Base-by-base conservation (phyloP, 2,888 invertebrate genomes). In the Tipula helvola region DNA sequence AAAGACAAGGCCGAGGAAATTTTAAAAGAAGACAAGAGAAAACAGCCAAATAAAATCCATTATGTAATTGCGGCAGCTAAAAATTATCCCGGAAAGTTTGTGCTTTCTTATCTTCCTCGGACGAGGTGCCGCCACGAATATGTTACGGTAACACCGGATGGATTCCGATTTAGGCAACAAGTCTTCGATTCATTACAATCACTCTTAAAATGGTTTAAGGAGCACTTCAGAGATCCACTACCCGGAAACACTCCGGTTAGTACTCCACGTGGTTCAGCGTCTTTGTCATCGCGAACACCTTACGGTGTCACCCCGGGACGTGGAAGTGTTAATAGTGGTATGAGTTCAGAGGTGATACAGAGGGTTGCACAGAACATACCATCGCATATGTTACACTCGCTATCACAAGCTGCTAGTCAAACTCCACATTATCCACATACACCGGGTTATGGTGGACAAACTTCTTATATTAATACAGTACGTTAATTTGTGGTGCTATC, bases 191-290 rank as follows among this genome's bases (percentile, higher is more conserved):
- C 96, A 1, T 88, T 92, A 0, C 91, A 90, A 88, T 93, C 94
- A 12, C 90, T 99, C 87, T 94, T 99, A 89, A 95, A 96, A 87
- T 99, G 99, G 99, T 99, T 99, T 92, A 99, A 99, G 90, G 97
- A 98, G 91, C 98, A 99, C 91, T 99, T 98, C 92, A 93, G 97
- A 88, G 98, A 99, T 90, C 97, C 98, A 0, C 93, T 96, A 86
- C 96, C 96, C 0, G 93, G 93, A 5, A 93, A 93, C 36, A 96
- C 96, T 5, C 96, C 94, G 0, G 87, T 88, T 57, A 94, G 95
- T 87, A 96, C 96, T 10, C 95, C 96, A 0, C 93, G 95, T 88
- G 93, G 93, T 42, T 90, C 92, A 88, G 92, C 93, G 18, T 86
- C 87, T 16, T 18, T 86, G 12, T 88, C 89, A 16, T 86, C 87